phyloP scores from a whole-genome alignment of 2,888 invertebrate genomes.

The Tenthredo notha region DNA sequence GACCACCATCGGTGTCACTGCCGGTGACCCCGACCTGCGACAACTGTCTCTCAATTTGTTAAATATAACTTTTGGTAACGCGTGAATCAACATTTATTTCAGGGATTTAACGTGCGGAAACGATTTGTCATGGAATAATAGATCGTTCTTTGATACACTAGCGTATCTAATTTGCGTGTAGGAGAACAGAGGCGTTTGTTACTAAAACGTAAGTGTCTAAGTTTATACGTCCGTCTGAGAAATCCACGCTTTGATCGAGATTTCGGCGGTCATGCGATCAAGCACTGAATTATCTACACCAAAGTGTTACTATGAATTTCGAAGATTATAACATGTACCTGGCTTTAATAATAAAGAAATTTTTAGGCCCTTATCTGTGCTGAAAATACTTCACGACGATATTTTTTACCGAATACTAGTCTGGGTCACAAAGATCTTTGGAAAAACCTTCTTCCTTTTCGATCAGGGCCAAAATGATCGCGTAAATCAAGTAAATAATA shows the following conservation, averaged over 20 bases:
- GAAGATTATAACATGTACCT: neutral
- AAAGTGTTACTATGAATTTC: neutral
- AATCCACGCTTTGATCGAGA: conserved; percentile 25
- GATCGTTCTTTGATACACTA: conserved; percentile 25
- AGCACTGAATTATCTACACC: neutral
- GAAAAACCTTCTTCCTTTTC: neutral
- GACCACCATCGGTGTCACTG: neutral
- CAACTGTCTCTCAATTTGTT: conserved; percentile 34
- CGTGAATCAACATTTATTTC: conserved; percentile 28
- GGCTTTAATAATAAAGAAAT: neutral
- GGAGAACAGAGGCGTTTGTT: conserved; percentile 31
- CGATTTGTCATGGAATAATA: conserved; percentile 40
- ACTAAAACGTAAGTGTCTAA: neutral
- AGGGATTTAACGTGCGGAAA: neutral
- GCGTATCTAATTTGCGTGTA: conserved; percentile 29
- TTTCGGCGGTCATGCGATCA: neutral
- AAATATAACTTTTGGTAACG: conserved; percentile 1
- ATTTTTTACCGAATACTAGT: neutral
- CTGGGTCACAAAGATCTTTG: neutral
- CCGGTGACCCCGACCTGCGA: conserved; percentile 30
- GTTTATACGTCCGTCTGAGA: neutral
- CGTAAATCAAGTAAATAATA: neutral
- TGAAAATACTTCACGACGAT: neutral
- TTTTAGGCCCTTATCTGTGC: neutral
- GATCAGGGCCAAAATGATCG: neutral